Evolutionary conservation across 2,113 vertebrate species (phyloP).

Genomic region (Pan troglodytes): NHGRI_mPanTro3-v2.1_pri NC_072412.2:65616501-65617000

Average conservation of each 20-base stretch:
- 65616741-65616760: background rate
- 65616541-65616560: background rate
- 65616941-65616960: background rate
- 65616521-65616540: background rate
- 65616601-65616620: background rate
- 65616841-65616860: background rate
- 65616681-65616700: conserved; percentile 1
- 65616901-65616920: background rate
- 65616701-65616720: background rate
- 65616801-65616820: background rate
- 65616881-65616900: background rate
- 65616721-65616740: background rate
- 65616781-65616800: background rate
- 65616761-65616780: background rate
- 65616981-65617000: background rate
- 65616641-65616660: background rate
- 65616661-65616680: background rate
- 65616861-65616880: background rate
- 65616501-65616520: background rate
- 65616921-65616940: background rate
- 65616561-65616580: background rate
- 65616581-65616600: background rate
- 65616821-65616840: background rate
- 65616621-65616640: background rate
- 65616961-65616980: background rate